Base-by-base conservation (phyloP, 2,888 invertebrate species). In the Erannis defoliaria region DNA sequence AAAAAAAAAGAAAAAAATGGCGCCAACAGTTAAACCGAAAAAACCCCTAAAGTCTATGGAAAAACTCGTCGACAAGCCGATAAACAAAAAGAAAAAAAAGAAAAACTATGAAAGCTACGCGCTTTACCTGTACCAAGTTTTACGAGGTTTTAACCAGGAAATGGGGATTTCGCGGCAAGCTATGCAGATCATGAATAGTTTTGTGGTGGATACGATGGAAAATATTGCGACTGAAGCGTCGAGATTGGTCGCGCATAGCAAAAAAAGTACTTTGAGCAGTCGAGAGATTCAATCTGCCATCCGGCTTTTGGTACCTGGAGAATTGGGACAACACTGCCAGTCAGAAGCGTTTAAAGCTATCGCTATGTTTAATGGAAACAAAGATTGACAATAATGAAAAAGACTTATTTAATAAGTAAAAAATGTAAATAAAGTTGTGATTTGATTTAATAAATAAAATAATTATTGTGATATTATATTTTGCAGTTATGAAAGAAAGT, bases 21-120 rank as follows among this genome's bases (percentile, higher is more conserved):
- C 46, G 46, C 46, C 46, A 23, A 37, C 38, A 16, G 23, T 37
- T 10, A 50, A 50, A 50, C 37, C 38, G 23, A 50, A 50, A 23
- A 38, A 46, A 14, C 46, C 46, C 5, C 31, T 46, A 0, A 46
- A 46, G 31, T 46, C 46, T 10, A 46, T 46, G 46, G 31, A 46
- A 19, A 46, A 46, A 31, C 12, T 19, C 5, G 31, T 46, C 19
- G 46, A 33, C 12, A 46, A 46, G 19, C 31, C 46, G 8, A n/a
- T 6, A 19, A 31, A 31, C 31, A 46, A 46, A n/a, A 31, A 31
- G 0, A 46, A 19, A 46, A 46, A 33, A 8, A 46, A 31, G 31
- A 46, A 18, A 16, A 46, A 31, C n/a, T 46, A 12, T n/a, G 31
- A 31, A 3, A 46, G 46, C 19, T 46, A 33, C 46, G 18, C 46